These are phyloP conservation scores for Catocala fraxini DNA, from an alignment of 2,888 invertebrate species.

Conservation along the genomic window DNA sequence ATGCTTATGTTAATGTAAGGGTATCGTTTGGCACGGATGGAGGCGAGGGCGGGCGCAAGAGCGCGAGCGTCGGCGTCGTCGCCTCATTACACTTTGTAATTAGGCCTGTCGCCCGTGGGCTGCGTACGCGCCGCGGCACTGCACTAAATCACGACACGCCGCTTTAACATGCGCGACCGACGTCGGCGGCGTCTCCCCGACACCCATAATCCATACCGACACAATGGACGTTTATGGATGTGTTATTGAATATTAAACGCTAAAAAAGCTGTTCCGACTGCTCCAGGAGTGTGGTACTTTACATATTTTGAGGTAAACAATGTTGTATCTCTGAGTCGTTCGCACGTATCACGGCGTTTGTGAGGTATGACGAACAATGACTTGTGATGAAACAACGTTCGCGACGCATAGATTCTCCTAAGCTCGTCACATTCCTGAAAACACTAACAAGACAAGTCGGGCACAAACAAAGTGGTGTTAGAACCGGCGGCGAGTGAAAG, in stretches of 20 bases:
- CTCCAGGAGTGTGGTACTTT: conserved; percentile 61
- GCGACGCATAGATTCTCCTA: conserved; percentile 34
- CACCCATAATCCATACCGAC: conserved; percentile 67
- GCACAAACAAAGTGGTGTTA: conserved; percentile 69
- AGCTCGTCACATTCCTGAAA: conserved; percentile 55
- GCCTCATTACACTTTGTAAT: conserved; percentile 86
- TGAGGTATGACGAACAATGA: conserved; percentile 17
- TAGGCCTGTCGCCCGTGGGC: conserved; percentile 81
- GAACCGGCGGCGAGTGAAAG: conserved; percentile 73
- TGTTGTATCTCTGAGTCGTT: conserved; percentile 51
- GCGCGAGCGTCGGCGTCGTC: conserved; percentile 62
- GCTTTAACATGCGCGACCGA: conserved; percentile 71
- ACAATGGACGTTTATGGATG: conserved; percentile 72
- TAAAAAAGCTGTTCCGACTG: conserved; percentile 59
- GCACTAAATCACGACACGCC: conserved; percentile 80
- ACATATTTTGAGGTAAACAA: conserved; percentile 70
- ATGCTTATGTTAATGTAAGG: conserved; percentile 37
- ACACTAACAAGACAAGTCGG: conserved; percentile 67
- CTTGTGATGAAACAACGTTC: conserved; percentile 38
- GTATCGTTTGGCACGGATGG: conserved; percentile 30
- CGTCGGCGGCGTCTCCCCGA: conserved; percentile 60
- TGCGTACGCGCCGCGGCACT: conserved; percentile 71
- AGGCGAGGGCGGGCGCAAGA: conserved; percentile 53
- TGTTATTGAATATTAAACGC: conserved; percentile 80
- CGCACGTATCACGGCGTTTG: conserved; percentile 31